Evolutionary conservation across 2,888 invertebrate genomes (phyloP), one percentile per base, ranked within the genome.

Genomic region (Nezara viridula): DNA sequence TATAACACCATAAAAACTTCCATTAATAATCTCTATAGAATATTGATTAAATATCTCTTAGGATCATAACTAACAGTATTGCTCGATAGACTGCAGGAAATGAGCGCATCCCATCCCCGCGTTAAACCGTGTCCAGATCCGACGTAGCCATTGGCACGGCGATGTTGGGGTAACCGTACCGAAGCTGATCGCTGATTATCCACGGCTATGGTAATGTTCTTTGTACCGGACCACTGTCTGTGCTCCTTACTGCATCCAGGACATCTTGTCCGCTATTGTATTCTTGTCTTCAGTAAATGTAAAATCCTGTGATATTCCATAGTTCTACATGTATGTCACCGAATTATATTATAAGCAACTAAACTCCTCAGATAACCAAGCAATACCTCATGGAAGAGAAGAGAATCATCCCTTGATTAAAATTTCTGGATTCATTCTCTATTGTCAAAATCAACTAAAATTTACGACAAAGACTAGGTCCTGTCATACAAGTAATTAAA

Each of bases 131-230:
- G 66, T 66, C 32, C 32, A 19, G 32, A 2, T 6, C 19, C 5
- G 32, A 27, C 16, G 16, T 32, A 32, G 32, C 60, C 60, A 60
- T 60, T 66, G 32, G 66, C 32, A 27, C 66, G 32, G 0, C 32
- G 32, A 32, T 66, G 19, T 66, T 32, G 19, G 66, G 7, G 32
- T 66, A 32, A 66, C 66, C 32, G 16, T 66, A 32, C 66, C 32
- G 66, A 32, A 32, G 66, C 32, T 19, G 66, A 32, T 66, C 66
- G 66, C 12, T 0, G 66, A 66, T 66, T 66, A 66, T 32, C 32
- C 32, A 66, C 66, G 60, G 60, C 60, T 60, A 60, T 60, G 60
- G 60, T 60, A 60, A 60, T 60, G 60, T 60, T 60, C 60, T 60
- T 60, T 60, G 60, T 60, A 27, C 60, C 60, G 60, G 60, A 60